Conservation (phyloP, 2,888 invertebrate species). For the Nyleta sp. region DNA sequence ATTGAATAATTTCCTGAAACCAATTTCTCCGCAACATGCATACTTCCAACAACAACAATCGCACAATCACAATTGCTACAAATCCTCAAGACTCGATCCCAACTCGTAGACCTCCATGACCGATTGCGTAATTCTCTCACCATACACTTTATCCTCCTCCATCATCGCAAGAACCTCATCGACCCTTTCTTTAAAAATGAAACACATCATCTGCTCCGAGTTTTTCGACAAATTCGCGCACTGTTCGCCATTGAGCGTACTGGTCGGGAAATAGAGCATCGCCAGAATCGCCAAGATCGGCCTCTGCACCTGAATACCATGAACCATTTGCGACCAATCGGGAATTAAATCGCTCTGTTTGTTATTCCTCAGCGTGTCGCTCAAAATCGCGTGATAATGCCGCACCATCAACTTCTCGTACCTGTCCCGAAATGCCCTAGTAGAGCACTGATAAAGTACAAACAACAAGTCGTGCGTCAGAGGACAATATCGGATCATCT, state of each 20-base stretch:
- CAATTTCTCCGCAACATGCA: too few species aligned
- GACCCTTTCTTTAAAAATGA: constrained; percentile 66
- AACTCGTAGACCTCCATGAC: constrained; percentile 64
- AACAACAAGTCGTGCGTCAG: constrained; percentile 41
- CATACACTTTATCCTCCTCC: constrained; percentile 70
- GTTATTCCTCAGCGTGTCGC: constrained; percentile 22
- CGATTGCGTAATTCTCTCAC: constrained; percentile 67
- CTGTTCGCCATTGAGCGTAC: constrained; percentile 69
- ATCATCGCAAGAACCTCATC: constrained; percentile 70
- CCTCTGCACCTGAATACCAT: constrained; percentile 73
- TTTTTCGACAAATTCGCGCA: constrained; percentile 26
- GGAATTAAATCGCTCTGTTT: constrained; percentile 76
- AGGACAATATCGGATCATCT: constrained; percentile 84
- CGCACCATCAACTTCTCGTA: constrained; percentile 15
- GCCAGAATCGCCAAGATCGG: constrained; percentile 72
- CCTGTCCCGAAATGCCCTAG: constrained; percentile 23
- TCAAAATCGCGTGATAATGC: constrained; percentile 46
- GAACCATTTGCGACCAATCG: constrained; percentile 69
- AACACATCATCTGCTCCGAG: constrained; percentile 51
- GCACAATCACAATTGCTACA: too few species aligned
- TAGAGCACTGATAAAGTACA: constrained; percentile 35
- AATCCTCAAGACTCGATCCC: neutral
- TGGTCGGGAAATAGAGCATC: constrained; percentile 71
- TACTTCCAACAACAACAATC: too few species aligned
- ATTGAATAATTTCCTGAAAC: too few species aligned